Conservation (phyloP, 2,113 vertebrate species). For the Pica pica region DNA sequence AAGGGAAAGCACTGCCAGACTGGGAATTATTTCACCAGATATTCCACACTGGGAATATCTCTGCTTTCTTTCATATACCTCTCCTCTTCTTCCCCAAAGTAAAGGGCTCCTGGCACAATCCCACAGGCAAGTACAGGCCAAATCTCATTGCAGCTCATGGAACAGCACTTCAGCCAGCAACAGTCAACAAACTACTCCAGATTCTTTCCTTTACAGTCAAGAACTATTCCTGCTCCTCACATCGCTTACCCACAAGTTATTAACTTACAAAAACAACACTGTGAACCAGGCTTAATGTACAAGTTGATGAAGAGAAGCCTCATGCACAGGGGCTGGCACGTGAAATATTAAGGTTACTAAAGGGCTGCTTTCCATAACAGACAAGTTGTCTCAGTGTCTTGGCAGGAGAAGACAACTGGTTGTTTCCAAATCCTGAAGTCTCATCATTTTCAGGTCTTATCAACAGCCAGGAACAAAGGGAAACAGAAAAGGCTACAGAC, state of each 20-base stretch:
- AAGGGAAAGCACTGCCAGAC: not conserved
- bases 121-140: not conserved
- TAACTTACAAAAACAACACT: constrained; percentile 6
- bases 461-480: not conserved
- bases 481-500: not conserved
- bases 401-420: not conserved
- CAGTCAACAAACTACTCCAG: not conserved
- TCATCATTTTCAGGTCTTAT: not conserved
- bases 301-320: not conserved
- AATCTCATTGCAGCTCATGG: not conserved
- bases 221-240: not conserved
- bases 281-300: not conserved
- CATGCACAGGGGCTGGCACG: not conserved
- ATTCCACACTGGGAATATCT: not conserved
- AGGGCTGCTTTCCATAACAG: not conserved
- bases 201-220: not conserved
- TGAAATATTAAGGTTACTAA: not conserved
- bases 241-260: not conserved
- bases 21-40: not conserved
- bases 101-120: not conserved
- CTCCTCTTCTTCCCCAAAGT: not conserved
- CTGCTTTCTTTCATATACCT: not conserved
- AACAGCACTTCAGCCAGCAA: not conserved
- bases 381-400: not conserved
- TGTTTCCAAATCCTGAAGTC: not conserved